These are phyloP conservation scores for Smutsia temminckii DNA, from an alignment of 2,797 vertebrate genomes.

Conservation along the genomic window DNA sequence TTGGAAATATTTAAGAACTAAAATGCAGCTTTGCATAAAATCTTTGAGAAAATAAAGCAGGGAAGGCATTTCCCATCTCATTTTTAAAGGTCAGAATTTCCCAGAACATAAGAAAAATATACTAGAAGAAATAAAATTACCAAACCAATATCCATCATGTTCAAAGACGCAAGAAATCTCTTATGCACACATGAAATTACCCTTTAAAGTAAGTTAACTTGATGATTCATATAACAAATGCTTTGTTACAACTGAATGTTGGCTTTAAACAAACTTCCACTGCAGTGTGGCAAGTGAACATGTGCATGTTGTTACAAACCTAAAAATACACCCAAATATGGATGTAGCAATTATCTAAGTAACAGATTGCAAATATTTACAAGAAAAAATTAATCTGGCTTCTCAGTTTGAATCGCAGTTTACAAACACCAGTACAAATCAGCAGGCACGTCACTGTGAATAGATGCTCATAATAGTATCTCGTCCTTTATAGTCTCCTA, in stretches of 20 bases:
- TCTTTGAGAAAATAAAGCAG: neutral
- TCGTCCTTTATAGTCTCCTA: neutral
- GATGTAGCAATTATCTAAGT: slow-evolving; percentile 61
- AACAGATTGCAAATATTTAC: slow-evolving; percentile 75
- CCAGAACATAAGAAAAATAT: neutral
- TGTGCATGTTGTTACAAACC: slow-evolving; percentile 17
- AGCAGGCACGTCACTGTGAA: neutral
- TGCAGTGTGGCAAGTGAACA: slow-evolving; percentile 12
- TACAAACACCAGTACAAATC: slow-evolving; percentile 46
- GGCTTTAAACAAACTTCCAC: slow-evolving; percentile 12
- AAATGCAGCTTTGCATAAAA: neutral
- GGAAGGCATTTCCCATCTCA: neutral
- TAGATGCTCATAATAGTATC: neutral
- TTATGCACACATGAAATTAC: neutral
- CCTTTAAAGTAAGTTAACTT: neutral
- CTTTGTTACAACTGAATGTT: neutral
- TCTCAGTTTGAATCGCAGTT: slow-evolving; percentile 64
- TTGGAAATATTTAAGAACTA: neutral
- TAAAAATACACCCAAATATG: slow-evolving; percentile 59
- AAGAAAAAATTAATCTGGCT: slow-evolving; percentile 54
- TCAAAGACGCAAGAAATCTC: neutral
- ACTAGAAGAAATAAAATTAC: neutral
- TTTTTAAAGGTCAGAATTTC: neutral
- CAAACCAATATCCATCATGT: neutral
- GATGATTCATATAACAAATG: neutral